These are phyloP conservation scores for Drosophila trichaetosa DNA, from an alignment of 2,888 invertebrate genomes.

Conservation along the genomic window DNA sequence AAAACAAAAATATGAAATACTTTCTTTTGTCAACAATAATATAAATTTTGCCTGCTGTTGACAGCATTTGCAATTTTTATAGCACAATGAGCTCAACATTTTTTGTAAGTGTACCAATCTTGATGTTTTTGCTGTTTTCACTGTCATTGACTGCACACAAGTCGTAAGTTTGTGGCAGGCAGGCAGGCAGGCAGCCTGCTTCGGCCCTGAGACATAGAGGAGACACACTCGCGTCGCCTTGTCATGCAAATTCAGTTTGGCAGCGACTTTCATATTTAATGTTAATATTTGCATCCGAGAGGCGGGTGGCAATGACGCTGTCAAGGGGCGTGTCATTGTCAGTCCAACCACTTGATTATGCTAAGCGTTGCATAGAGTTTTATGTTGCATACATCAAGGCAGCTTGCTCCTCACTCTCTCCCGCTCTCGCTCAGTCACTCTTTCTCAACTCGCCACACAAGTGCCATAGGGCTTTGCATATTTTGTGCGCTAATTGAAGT, in stretches of 20 bases:
- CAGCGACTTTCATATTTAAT: slow-evolving; percentile 78
- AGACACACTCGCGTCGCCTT: slow-evolving; percentile 69
- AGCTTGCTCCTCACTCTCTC: slow-evolving; percentile 8
- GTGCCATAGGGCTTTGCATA: slow-evolving; percentile 65
- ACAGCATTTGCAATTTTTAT: not conserved
- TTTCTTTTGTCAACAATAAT: not conserved
- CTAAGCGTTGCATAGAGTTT: slow-evolving; percentile 68
- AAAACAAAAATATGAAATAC: not conserved
- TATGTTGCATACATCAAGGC: slow-evolving; percentile 65
- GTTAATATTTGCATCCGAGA: slow-evolving; percentile 64
- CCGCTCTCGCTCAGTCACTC: too few species aligned
- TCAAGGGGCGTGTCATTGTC: slow-evolving; percentile 42
- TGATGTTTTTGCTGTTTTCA: slow-evolving; percentile 19
- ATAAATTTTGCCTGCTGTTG: too few species aligned
- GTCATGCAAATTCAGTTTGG: slow-evolving; percentile 78
- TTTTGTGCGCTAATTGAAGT: slow-evolving; percentile 73
- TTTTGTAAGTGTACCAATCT: not conserved
- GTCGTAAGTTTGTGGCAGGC: slow-evolving; percentile 65
- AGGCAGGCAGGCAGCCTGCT: slow-evolving; percentile 57
- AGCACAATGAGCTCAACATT: not conserved
- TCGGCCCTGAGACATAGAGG: slow-evolving; percentile 76
- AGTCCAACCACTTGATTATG: slow-evolving; percentile 71
- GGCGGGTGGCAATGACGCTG: slow-evolving; percentile 15
- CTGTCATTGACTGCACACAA: slow-evolving; percentile 54
- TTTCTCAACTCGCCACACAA: slow-evolving; percentile 38